These are phyloP conservation scores for Pandemis corylana DNA, from an alignment of 2,888 invertebrate species.

Conservation along the genomic window DNA sequence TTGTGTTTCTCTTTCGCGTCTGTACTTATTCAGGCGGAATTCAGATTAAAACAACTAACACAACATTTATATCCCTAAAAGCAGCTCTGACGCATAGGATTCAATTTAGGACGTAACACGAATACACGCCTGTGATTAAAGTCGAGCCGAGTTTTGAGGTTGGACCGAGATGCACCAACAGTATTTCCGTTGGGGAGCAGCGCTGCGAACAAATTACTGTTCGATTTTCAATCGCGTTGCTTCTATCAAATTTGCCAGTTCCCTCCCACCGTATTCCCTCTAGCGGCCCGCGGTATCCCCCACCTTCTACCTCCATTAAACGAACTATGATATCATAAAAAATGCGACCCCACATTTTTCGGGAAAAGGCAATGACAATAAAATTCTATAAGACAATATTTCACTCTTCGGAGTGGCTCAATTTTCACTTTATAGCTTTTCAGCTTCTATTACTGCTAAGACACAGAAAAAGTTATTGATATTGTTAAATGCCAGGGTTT, in stretches of 20 bases:
- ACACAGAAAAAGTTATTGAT: constrained; percentile 69
- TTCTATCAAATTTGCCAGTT: constrained; percentile 63
- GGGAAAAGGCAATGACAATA: constrained; percentile 40
- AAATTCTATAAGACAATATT: constrained; percentile 42
- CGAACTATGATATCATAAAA: constrained; percentile 42
- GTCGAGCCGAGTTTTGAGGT: constrained; percentile 10
- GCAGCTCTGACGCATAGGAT: neutral
- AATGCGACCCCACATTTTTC: constrained; percentile 39
- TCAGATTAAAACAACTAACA: neutral
- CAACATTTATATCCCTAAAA: neutral
- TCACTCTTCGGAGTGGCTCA: constrained; percentile 36
- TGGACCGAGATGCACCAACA: constrained; percentile 48
- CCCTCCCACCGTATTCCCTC: constrained; percentile 48
- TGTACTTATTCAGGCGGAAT: neutral
- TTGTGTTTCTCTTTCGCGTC: neutral
- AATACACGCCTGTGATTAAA: constrained; percentile 11
- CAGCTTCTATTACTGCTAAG: constrained; percentile 49
- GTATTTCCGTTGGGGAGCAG: constrained; percentile 48
- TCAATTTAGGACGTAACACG: neutral
- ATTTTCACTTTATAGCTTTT: constrained; percentile 46
- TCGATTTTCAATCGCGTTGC: constrained; percentile 64
- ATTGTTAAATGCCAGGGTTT: constrained; percentile 64
- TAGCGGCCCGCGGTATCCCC: constrained; percentile 37
- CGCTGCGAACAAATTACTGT: constrained; percentile 59
- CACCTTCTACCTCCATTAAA: constrained; percentile 38